Evolutionary conservation across 2,888 invertebrate genomes (phyloP), one percentile per base, ranked within the genome.

Genomic region (Pachycephus smyrnensis): DNA sequence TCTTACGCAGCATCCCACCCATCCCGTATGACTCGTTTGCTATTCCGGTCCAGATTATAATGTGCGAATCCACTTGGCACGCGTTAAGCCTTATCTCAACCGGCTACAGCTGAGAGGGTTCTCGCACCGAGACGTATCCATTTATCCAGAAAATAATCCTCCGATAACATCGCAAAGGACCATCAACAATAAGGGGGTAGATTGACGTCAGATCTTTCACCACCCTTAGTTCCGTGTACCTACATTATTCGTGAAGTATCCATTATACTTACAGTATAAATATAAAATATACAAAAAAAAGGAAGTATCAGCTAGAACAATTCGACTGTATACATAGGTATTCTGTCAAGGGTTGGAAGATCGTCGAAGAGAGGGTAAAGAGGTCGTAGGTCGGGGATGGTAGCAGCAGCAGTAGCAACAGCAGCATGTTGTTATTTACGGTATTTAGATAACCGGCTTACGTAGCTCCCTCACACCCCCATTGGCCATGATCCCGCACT

Each of bases 391-490:
- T 35, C 81, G 82, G 81, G 80, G 80, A 79, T 76, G 77, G 81
- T 74, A 80, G 78, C 80, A 80, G 81, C 82, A 81, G 77, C 79
- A 76, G 77, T 76, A 33, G 77, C 77, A 68, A 76, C 80, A 75
- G 83, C 84, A 84, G 83, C 82, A 80, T 81, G 81, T 82, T 83
- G 86, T 91, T 91, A 91, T 91, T 91, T 91, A 91, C 90, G 91
- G 90, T 90, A 90, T 90, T 91, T 90, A 91, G 91, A 91, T 91
- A 91, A 91, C 90, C 90, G 90, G 90, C 90, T 91, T 91, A 91
- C 89, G 88, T 87, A 85, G 86, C 84, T 86, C 84, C 84, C 89
- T 88, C 88, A 85, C 88, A 85, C 89, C 88, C 84, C 86, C 86
- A 85, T 88, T 87, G 86, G 84, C 84, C 83, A 83, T 87, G 90